Evolutionary conservation across 2,888 invertebrate species (phyloP), one percentile per base, ranked within the genome.

Genomic region (Lacanobia oleracea): DNA sequence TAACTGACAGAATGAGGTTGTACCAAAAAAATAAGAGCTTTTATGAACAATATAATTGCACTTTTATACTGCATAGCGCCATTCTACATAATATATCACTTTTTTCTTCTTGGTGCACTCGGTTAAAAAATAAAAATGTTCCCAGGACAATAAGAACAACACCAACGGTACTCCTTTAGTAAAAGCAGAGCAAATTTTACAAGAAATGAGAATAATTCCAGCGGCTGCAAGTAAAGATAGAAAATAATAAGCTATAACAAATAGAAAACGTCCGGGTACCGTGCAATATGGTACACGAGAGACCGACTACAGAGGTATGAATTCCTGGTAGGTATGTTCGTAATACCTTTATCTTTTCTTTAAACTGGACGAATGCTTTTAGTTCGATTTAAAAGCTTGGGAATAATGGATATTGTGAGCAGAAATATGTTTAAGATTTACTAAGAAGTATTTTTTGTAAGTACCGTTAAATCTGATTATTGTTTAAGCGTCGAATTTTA

Each of bases 191-290:
- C 53, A 61, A 73, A 67, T 67, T 72, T 63, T 75, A 80, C 80
- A 78, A 82, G 81, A 83, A 83, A 79, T 74, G 84, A 63, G 59
- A 75, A 85, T 83, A 68, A 85, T 64, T 74, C 74, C 54, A 65
- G 64, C 37, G 54, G 78, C 72, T 65, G 53, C 66, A 62, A 85
- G 77, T 81, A 81, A 80, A 76, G 83, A 79, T 81, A 73, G 85
- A 85, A 87, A 89, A 88, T 87, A 87, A 87, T 89, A 88, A 86
- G 85, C 80, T 89, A 84, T 87, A 88, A 86, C 88, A 87, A 89
- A 89, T 89, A 87, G 85, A 79, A 88, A 87, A 84, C 63, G 75
- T 82, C 77, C 63, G 57, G 40, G 67, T 18, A 51, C 62, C 51
- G 81, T 78, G 77, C 72, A 75, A 82, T 78, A 86, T 79, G 75